Evolutionary conservation across 2,888 invertebrate genomes (phyloP), one percentile per base, ranked within the genome.

Genomic region (Teinopalpus imperialis): DNA sequence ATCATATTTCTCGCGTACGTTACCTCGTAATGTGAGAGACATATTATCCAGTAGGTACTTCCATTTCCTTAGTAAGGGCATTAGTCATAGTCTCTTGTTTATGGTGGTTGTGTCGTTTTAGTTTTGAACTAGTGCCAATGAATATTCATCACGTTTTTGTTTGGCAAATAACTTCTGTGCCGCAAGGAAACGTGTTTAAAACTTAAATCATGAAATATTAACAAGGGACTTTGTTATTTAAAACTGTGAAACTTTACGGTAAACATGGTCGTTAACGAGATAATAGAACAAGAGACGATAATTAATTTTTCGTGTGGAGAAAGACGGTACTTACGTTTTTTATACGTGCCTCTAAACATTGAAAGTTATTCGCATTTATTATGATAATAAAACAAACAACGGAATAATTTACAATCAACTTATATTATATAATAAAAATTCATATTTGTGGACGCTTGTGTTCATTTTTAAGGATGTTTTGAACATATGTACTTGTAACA

Each of bases 131-230:
- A 13, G 20, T 30, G 26, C 24, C 26, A 40, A 61, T 80, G 72
- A 79, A 81, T 81, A 81, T 81, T 79, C 76, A 75, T 68, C 47
- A 52, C 57, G 56, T 56, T 68, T 72, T 68, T 77, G 75, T 77
- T 69, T 70, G 59, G 63, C 61, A 73, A 73, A 75, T 71, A 72
- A 67, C 60, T 66, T 66, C 73, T 70, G 62, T 67, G 66, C 67
- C 63, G 62, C 62, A 56, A 57, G 68, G 59, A 67, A 58, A 74
- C 66, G 66, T 67, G 64, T 63, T 66, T 68, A 66, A 56, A 62
- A 64, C 70, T 69, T 65, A 69, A 78, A 75, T 59, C 67, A 78
- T 78, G 64, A 79, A 81, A 81, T 82, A 86, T 83, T 81, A 76
- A 81, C 69, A 66, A 70, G 74, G 46, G 53, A 57, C 67, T 74